Evolutionary conservation across 2,888 invertebrate species (phyloP).

Genomic region (Sphecodes monilicornis): DNA sequence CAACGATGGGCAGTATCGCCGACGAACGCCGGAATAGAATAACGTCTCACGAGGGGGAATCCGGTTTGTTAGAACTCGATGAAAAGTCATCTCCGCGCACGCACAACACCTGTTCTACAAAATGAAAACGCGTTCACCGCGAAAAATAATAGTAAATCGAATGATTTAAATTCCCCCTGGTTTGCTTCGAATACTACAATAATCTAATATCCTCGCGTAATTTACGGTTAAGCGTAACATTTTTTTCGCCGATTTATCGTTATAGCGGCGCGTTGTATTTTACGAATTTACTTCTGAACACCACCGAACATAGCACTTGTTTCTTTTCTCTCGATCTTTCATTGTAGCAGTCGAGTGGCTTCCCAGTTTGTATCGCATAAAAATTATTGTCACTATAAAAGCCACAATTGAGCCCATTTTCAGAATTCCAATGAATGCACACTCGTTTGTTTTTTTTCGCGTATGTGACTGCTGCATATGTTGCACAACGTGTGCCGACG

Average conservation of each 20-base stretch:
- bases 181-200: conserved; percentile 47
- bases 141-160: conserved; percentile 61
- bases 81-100: conserved; percentile 32
- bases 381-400: conserved; percentile 76
- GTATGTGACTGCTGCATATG: conserved; percentile 45
- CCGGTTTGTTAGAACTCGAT: conserved; percentile 49
- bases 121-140: conserved; percentile 53
- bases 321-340: conserved; percentile 1
- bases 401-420: conserved; percentile 66
- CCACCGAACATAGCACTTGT: conserved; percentile 41
- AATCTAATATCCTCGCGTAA: conserved; percentile 59
- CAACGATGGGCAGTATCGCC: conserved; percentile 67
- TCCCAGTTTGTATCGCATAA: conserved; percentile 63
- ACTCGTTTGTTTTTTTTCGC: conserved; percentile 47
- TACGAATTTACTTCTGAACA: conserved; percentile 33
- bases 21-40: conserved; percentile 66
- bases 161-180: conserved; percentile 48
- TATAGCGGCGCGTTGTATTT: conserved; percentile 49
- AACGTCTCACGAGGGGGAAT: conserved; percentile 43
- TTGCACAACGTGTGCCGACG: conserved; percentile 46
- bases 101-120: conserved; percentile 42
- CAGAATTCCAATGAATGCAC: conserved; percentile 59
- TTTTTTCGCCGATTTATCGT: conserved; percentile 49
- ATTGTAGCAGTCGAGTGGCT: conserved; percentile 51
- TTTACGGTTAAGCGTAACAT: conserved; percentile 66